A percentile compares a stretch with the other conserved stretches of the same genome.
phyloP scores from a whole-genome alignment of 2,797 vertebrate genomes.

The Pangasius macronema region DNA sequence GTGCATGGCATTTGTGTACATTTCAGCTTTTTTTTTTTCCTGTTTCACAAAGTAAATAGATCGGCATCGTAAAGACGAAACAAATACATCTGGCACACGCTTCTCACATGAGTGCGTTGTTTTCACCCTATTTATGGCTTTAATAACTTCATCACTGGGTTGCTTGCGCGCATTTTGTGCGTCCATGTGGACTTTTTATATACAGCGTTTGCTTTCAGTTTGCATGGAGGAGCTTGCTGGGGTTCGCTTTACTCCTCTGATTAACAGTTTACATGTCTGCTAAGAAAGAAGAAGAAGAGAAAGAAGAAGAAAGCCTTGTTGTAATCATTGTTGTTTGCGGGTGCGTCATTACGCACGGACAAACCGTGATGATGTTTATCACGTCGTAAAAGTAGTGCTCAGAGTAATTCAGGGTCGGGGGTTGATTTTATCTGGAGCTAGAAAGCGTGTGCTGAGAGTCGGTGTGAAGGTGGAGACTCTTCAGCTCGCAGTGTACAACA shows the following conservation, averaged over 20 bases:
- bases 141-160: background rate
- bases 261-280: background rate
- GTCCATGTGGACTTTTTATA: background rate
- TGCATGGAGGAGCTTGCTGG: no score
- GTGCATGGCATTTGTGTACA: background rate
- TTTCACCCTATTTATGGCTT: background rate
- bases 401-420: background rate
- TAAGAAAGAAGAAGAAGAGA: background rate
- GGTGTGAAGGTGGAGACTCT: background rate
- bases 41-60: background rate
- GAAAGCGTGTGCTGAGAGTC: background rate
- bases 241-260: background rate
- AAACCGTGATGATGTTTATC: background rate
- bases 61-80: background rate
- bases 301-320: background rate
- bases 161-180: background rate
- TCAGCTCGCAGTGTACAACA: background rate
- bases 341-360: slow-evolving; percentile 11
- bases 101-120: background rate
- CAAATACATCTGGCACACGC: background rate
- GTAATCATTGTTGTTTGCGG: background rate
- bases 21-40: background rate
- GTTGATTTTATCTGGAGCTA: background rate
- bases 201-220: background rate
- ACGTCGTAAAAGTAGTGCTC: background rate